Evolutionary conservation across 2,797 vertebrate genomes (phyloP).

Genomic region (Sebastes hubbsi): DNA sequence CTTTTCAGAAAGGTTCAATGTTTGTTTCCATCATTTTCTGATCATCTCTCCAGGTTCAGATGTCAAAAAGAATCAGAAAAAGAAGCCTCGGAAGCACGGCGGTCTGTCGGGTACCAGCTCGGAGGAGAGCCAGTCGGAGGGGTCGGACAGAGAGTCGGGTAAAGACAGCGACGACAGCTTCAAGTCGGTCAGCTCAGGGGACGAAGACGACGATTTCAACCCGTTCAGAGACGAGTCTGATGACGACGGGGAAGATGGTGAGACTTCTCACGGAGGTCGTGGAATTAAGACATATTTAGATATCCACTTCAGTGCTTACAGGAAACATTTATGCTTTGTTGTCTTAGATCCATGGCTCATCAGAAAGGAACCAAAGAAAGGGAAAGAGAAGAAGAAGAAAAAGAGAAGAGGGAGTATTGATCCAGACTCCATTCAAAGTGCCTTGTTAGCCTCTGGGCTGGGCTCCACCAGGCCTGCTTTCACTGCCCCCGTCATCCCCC

Average conservation of each 20-base stretch:
- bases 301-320: neutral
- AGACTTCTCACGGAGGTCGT: conserved; percentile 49
- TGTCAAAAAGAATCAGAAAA: conserved; percentile 88
- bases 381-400: conserved; percentile 90
- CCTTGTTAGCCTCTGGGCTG: conserved; percentile 98
- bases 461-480: conserved; percentile 94
- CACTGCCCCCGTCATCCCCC: conserved; percentile 84
- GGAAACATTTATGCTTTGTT: neutral
- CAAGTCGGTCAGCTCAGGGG: conserved; percentile 92
- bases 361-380: conserved; percentile 97
- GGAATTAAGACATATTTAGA: neutral
- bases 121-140: conserved; percentile 90
- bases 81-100: conserved; percentile 89
- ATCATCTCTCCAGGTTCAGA: conserved; percentile 83
- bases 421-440: conserved; percentile 99
- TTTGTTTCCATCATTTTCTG: neutral
- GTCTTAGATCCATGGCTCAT: conserved; percentile 94
- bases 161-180: conserved; percentile 92
- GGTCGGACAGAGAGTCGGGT: conserved; percentile 76
- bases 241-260: conserved; percentile 94
- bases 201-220: conserved; percentile 94
- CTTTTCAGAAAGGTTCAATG: neutral
- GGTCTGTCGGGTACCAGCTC: conserved; percentile 94
- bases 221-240: conserved; percentile 97
- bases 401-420: conserved; percentile 93